Evolutionary conservation across 1,140 invertebrate species (phyloP).

Genomic region (Chironomus tepperi): DNA sequence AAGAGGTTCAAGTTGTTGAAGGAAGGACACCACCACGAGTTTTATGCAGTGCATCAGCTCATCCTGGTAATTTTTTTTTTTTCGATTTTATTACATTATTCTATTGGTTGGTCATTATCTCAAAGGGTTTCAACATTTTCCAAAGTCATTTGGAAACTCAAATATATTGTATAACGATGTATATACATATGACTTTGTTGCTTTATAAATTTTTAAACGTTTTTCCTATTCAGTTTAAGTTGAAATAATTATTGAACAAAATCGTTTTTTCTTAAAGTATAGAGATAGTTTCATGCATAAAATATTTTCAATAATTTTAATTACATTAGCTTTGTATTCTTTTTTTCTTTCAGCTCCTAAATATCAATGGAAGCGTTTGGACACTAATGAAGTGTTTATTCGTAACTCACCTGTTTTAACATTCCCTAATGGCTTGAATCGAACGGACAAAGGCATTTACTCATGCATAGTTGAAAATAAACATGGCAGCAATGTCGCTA

Average conservation of each 20-base stretch:
- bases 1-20: constrained; percentile 64
- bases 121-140: too few species aligned
- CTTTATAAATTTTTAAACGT: too few species aligned
- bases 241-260: too few species aligned
- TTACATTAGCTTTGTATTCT: background rate
- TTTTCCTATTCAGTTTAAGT: too few species aligned
- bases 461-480: constrained; percentile 26
- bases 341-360: constrained; percentile 1
- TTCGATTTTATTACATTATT: too few species aligned
- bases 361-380: background rate
- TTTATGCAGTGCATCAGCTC: constrained; percentile 63
- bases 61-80: constrained; percentile 47
- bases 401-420: background rate
- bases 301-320: background rate
- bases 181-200: too few species aligned
- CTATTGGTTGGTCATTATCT: too few species aligned
- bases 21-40: constrained; percentile 65
- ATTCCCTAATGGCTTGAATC: constrained; percentile 12
- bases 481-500: constrained; percentile 32
- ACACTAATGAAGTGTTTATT: background rate
- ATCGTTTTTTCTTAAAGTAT: too few species aligned
- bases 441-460: background rate
- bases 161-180: too few species aligned
- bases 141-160: too few species aligned
- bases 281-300: too few species aligned